phyloP scores from a whole-genome alignment of 2,113 vertebrate genomes.

The Geothlypis trichas region DNA sequence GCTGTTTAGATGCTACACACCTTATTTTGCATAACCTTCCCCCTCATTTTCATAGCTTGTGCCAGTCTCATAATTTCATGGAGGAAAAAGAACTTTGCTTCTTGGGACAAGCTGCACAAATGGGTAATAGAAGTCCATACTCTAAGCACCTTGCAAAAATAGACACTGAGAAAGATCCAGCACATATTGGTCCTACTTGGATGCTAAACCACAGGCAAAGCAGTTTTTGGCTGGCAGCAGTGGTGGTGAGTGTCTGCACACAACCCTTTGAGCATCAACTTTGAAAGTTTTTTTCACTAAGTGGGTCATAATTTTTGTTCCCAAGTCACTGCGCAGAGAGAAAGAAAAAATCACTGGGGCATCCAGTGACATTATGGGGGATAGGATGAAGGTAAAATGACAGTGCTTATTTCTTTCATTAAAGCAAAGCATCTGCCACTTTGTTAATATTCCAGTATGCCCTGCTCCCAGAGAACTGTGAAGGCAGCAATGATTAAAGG shows the following conservation, averaged over 20 bases:
- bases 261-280: background rate
- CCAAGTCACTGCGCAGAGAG: background rate
- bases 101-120: background rate
- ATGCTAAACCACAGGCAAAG: background rate
- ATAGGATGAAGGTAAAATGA: background rate
- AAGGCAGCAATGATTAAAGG: background rate
- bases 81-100: background rate
- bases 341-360: background rate
- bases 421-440: background rate
- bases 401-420: constrained; percentile 1
- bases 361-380: background rate
- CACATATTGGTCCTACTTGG: background rate
- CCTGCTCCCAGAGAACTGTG: background rate
- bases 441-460: background rate
- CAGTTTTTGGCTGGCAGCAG: background rate
- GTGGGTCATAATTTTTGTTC: background rate
- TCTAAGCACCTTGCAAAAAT: background rate
- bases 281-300: background rate
- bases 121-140: background rate
- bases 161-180: background rate
- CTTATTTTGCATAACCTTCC: background rate
- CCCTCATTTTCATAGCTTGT: background rate
- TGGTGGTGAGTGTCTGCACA: background rate
- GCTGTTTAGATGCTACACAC: background rate
- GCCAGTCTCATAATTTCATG: background rate